phyloP scores from a whole-genome alignment of 2,888 invertebrate species.

The Sinelater perroti region DNA sequence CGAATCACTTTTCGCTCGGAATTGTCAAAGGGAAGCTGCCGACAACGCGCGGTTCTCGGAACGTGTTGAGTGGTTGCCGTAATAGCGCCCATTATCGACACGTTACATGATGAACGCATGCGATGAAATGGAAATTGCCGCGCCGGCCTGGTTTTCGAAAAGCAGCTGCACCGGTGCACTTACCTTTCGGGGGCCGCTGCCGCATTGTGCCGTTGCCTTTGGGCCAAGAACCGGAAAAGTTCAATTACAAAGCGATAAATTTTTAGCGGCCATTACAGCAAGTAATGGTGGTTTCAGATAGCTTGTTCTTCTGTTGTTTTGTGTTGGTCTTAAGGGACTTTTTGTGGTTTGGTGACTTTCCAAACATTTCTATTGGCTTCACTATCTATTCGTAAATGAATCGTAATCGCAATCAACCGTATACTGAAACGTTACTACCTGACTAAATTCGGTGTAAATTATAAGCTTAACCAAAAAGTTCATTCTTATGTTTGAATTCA shows the following conservation, averaged over 20 bases:
- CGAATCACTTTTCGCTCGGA: slow-evolving; percentile 19
- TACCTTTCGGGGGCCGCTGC: too few relatives aligned
- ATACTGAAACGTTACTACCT: too few relatives aligned
- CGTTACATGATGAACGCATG: slow-evolving; percentile 14
- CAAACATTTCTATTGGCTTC: too few relatives aligned
- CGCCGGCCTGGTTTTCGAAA: too few relatives aligned
- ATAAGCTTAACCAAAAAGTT: too few relatives aligned
- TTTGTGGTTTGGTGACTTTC: too few relatives aligned
- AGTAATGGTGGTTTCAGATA: background rate
- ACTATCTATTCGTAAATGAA: too few relatives aligned
- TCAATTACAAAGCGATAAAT: slow-evolving; percentile 16
- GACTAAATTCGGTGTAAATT: too few relatives aligned
- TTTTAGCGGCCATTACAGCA: background rate
- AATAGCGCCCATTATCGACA: slow-evolving; percentile 23
- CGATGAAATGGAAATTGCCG: slow-evolving; percentile 8
- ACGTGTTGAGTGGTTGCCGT: slow-evolving; percentile 19
- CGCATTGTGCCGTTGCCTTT: background rate
- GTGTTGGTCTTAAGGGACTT: too few relatives aligned
- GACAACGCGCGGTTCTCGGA: slow-evolving; percentile 21
- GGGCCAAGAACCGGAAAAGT: slow-evolving; percentile 4
- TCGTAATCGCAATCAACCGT: too few relatives aligned
- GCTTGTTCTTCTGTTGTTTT: background rate
- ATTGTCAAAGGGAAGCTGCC: slow-evolving; percentile 22
- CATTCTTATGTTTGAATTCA: too few relatives aligned
- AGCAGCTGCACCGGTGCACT: too few relatives aligned